Evolutionary conservation across 1,140 invertebrate genomes (phyloP).

Genomic region (Nephotettix cincticeps): DNA sequence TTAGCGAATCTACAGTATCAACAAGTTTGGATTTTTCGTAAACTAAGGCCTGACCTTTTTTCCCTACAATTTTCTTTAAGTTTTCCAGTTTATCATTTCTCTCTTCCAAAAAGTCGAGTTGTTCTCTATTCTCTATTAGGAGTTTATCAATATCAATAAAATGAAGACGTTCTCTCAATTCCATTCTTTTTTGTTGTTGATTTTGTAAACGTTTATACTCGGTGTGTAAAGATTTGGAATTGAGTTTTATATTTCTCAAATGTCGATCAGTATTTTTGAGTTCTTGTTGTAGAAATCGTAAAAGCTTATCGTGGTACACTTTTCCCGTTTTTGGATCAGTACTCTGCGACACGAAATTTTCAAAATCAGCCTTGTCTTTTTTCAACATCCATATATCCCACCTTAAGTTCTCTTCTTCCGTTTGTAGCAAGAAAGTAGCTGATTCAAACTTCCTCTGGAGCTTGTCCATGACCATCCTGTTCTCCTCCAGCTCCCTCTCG

Average conservation of each 20-base stretch:
- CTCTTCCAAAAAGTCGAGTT: background rate
- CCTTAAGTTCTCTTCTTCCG: background rate
- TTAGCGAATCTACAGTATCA: too few relatives aligned
- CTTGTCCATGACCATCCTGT: too few relatives aligned
- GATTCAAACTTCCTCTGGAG: too few relatives aligned
- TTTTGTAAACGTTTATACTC: background rate
- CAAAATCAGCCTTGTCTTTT: background rate
- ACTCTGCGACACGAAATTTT: background rate
- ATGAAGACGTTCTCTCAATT: slow-evolving; percentile 8
- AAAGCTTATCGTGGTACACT: background rate
- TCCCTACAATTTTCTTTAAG: background rate
- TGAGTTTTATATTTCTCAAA: slow-evolving; percentile 19
- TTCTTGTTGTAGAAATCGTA: background rate
- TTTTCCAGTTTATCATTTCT: background rate
- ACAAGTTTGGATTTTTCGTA: background rate
- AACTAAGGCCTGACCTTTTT: too few relatives aligned
- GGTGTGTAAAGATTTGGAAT: background rate
- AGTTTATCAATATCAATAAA: slow-evolving; percentile 7
- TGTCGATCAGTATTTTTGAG: background rate
- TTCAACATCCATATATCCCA: background rate
- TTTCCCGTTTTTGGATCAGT: too few relatives aligned
- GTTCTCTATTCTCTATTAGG: slow-evolving; percentile 4
- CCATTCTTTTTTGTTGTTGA: slow-evolving; percentile 4
- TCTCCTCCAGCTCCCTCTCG: too few relatives aligned
- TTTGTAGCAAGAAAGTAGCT: background rate